Percentiles rank a stretch among this genome's conserved stretches.
These are phyloP conservation scores for Morinoia aosen DNA, from an alignment of 2,888 invertebrate species.

Conservation along the genomic window DNA sequence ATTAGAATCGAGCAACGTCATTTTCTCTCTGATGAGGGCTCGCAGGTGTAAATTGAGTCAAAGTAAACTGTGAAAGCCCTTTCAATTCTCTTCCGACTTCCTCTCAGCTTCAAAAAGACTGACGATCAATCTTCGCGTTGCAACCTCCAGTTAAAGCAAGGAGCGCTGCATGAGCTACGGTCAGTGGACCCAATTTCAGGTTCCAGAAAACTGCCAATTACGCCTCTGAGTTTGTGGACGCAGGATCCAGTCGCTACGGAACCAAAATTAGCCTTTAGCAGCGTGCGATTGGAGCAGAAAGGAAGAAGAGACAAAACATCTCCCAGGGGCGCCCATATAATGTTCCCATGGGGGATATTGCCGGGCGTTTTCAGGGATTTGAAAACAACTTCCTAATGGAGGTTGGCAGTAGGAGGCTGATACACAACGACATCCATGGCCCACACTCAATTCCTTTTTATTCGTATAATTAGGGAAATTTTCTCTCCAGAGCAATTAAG, in stretches of 20 bases:
- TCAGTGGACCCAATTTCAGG: background rate
- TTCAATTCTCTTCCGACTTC: background rate
- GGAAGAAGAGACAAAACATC: background rate
- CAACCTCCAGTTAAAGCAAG: background rate
- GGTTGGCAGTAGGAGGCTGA: background rate
- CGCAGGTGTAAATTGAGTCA: background rate
- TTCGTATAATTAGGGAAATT: background rate
- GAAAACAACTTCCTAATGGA: background rate
- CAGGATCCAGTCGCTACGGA: background rate
- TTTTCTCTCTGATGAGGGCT: background rate
- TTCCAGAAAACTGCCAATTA: background rate
- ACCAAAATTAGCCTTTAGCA: conserved; percentile 4
- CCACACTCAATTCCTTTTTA: background rate
- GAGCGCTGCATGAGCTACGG: background rate
- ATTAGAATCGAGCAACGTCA: background rate
- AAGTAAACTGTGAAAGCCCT: background rate
- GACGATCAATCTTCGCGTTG: background rate
- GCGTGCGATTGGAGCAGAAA: background rate
- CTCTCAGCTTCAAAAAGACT: background rate
- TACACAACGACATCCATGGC: background rate
- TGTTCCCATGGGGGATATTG: background rate
- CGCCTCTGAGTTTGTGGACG: background rate
- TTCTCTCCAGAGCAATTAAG: background rate
- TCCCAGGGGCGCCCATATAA: background rate
- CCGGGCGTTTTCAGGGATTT: background rate